These are phyloP conservation scores for Drosophila pectinifera DNA, from an alignment of 1,140 invertebrate species.

Conservation along the genomic window DNA sequence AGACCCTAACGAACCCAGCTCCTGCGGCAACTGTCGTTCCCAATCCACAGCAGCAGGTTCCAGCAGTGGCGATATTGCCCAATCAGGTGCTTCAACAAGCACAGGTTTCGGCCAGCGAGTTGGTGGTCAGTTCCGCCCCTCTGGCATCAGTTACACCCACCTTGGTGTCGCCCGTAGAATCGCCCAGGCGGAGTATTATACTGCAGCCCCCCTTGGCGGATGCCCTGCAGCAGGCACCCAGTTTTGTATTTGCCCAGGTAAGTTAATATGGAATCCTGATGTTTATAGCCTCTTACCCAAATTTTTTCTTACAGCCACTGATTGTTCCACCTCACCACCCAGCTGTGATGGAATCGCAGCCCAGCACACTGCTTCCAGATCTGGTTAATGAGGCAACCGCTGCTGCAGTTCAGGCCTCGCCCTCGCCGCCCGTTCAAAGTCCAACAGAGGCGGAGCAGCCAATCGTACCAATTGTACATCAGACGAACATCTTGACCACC, in stretches of 20 bases:
- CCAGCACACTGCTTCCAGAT: slow-evolving; percentile 53
- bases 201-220: slow-evolving; percentile 85
- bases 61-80: slow-evolving; percentile 51
- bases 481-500: slow-evolving; percentile 41
- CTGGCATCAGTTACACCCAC: slow-evolving; percentile 20
- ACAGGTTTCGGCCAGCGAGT: slow-evolving; percentile 14
- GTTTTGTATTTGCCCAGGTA: slow-evolving; percentile 70
- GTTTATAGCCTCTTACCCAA: neutral
- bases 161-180: slow-evolving; percentile 63
- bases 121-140: slow-evolving; percentile 5
- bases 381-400: slow-evolving; percentile 68
- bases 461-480: slow-evolving; percentile 10
- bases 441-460: slow-evolving; percentile 6
- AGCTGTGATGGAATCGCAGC: slow-evolving; percentile 7
- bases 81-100: slow-evolving; percentile 18
- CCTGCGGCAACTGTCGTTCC: slow-evolving; percentile 11
- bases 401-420: slow-evolving; percentile 13
- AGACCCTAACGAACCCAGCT: slow-evolving; percentile 64
- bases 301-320: slow-evolving; percentile 37
- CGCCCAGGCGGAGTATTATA: slow-evolving; percentile 86
- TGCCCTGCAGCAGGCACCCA: slow-evolving; percentile 80
- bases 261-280: neutral
- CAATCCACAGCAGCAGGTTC: slow-evolving; percentile 42
- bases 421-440: slow-evolving; percentile 36
- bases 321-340: slow-evolving; percentile 46